Evolutionary conservation across 2,888 invertebrate genomes (phyloP), one percentile per base, ranked within the genome.

Genomic region (Timandra comae): DNA sequence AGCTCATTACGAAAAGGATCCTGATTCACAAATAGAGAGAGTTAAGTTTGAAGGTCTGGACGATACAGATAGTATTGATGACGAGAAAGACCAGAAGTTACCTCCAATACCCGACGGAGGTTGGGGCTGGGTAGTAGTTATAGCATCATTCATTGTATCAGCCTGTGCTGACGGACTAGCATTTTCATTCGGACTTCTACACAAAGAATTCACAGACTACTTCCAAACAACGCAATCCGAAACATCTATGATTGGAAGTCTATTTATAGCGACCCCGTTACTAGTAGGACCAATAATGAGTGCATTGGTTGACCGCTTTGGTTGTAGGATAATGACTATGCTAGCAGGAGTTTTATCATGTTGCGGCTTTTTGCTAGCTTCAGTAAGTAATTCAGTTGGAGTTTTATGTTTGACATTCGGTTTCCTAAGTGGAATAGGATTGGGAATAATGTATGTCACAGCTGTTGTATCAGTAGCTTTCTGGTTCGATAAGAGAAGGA

Each of bases 151-250:
- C 46, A 67, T 95, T 12, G 90, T 95, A n/a, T 94, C 95, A 22
- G 89, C 95, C 49, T 92, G 98, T 33, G 95, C 96, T 21, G 98
- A 98, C 67, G 98, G 98, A 0, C 88, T 97, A 25, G 94, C 95
- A 5, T 96, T 97, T 69, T 95, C 96, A 0, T 97, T 97, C 62
- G 98, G 98, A 1, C 86, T 97, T 5, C 82, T 98, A 7, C 96
- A 93, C 62, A 91, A 93, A 7, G 92, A 95, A 61, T 91, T 97
- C 52, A 86, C 93, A 9, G 73, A 88, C 5, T 91, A 93, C 56
- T 97, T 96, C 62, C 86, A 89, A 8, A 91, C 93, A 13, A 91
- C 92, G 6, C 93, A 94, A 50, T 91, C 94, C 2, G 92, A 91
- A 49, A 96, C 97, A 0, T 93, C 97, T 0, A 91, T 94, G 88